Conservation (phyloP, 2,888 invertebrate species). For the Entomobrya proxima region DNA sequence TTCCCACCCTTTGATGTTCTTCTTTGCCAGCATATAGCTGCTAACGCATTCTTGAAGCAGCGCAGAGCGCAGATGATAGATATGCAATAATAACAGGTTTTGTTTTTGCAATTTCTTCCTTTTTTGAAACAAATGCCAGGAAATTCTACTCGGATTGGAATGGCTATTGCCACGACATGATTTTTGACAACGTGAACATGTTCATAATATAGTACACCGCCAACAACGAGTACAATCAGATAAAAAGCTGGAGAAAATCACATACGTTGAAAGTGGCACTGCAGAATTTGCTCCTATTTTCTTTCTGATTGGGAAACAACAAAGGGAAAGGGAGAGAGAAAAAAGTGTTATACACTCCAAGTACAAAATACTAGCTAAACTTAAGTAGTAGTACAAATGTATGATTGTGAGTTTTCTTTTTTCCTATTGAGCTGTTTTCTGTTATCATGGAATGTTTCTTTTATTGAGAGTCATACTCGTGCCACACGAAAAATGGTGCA, state of each 20-base stretch:
- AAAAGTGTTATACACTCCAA: too few relatives aligned
- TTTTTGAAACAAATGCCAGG: background rate
- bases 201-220: too few relatives aligned
- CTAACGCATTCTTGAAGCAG: background rate
- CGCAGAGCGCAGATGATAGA: background rate
- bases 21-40: background rate
- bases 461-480: background rate
- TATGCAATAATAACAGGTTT: background rate
- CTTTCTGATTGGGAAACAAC: too few relatives aligned
- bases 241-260: too few relatives aligned
- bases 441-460: background rate
- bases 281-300: too few relatives aligned
- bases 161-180: too few relatives aligned
- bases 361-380: too few relatives aligned
- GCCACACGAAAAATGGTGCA: constrained; percentile 54
- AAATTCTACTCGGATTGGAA: background rate
- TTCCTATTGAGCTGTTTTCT: background rate
- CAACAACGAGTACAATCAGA: too few relatives aligned
- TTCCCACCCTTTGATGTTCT: constrained; percentile 19
- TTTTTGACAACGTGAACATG: too few relatives aligned
- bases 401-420: background rate
- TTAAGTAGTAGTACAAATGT: too few relatives aligned
- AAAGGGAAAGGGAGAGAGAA: too few relatives aligned
- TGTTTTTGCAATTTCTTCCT: background rate
- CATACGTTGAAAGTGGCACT: too few relatives aligned